Evolutionary conservation across 2,797 vertebrate genomes (phyloP), one percentile per base, ranked within the genome.

Genomic region (Centropyge bicolor): DNA sequence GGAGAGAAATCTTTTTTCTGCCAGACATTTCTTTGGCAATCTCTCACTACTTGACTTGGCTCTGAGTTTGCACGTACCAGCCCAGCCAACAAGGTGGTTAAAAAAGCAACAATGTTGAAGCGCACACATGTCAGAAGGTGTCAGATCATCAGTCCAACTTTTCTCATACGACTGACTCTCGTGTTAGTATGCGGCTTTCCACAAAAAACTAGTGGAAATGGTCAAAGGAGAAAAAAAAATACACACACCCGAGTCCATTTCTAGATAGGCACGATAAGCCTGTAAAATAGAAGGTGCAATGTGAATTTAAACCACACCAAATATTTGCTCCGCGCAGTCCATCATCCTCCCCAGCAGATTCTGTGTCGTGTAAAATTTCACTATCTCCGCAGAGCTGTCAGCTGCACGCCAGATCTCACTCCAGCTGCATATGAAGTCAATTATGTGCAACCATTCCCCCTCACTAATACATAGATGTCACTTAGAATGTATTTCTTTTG

Each of bases 21-120:
- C 93, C 94, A 95, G 94, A 94, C 91, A 90, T 91, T 93, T 95
- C 88, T 91, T 94, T 96, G 94, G 95, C 95, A 95, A 85, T 86
- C 80, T 83, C 87, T 86, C 85, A 52, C 91, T 85, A 74, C 92
- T 91, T 90, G 86, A 83, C 90, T 95, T 94, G 93, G 92, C 94
- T 89, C 81, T 64, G 76, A 60, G 79, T 87, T 86, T 75, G 76
- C 86, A 84, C 35, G 59, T 63, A 85, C 68, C 70, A 82, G 71
- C 76, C 54, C 85, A 87, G 92, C 91, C 93, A 94, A 91, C 86
- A 91, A 93, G 89, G 89, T 80, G 80, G 90, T 92, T 93, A 91
- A 91, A 93, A 89, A 84, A 89, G 76, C 84, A 87, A 90, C 86
- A 91, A 88, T 78, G 77, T 87, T 69, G 87, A 91, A 83, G 86